These are phyloP conservation scores for Xiphorhynchus erythropygius DNA, from an alignment of 2,797 vertebrate genomes.

Conservation along the genomic window DNA sequence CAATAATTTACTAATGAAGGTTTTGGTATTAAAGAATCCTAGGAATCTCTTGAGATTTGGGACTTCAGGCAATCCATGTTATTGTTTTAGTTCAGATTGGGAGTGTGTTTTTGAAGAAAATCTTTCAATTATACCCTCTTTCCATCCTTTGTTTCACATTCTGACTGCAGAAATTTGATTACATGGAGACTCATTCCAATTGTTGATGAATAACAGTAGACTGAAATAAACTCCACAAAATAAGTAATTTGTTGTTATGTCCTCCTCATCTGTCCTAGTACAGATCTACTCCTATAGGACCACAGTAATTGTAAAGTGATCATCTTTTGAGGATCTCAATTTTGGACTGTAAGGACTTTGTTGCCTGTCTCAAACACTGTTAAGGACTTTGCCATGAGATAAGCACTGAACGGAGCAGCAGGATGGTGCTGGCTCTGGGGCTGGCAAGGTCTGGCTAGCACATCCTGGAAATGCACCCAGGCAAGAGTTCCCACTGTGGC, in stretches of 20 bases:
- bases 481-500: not conserved
- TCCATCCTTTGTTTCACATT: not conserved
- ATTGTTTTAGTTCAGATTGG: not conserved
- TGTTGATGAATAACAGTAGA: not conserved
- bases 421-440: rapidly evolving
- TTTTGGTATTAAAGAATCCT: not conserved
- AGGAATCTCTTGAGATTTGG: not conserved
- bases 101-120: not conserved
- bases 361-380: not conserved
- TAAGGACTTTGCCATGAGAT: not conserved
- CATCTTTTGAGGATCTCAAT: not conserved
- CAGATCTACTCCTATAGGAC: not conserved
- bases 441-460: not conserved
- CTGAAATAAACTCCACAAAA: not conserved
- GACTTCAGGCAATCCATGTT: not conserved
- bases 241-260: not conserved
- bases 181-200: not conserved
- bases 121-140: not conserved
- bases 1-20: not conserved
- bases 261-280: not conserved
- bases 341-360: not conserved
- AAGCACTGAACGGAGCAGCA: not conserved
- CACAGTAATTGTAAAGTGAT: not conserved
- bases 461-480: not conserved
- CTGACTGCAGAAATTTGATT: not conserved